phyloP scores from a whole-genome alignment of 2,797 vertebrate species.

The Aphelocoma californica region DNA sequence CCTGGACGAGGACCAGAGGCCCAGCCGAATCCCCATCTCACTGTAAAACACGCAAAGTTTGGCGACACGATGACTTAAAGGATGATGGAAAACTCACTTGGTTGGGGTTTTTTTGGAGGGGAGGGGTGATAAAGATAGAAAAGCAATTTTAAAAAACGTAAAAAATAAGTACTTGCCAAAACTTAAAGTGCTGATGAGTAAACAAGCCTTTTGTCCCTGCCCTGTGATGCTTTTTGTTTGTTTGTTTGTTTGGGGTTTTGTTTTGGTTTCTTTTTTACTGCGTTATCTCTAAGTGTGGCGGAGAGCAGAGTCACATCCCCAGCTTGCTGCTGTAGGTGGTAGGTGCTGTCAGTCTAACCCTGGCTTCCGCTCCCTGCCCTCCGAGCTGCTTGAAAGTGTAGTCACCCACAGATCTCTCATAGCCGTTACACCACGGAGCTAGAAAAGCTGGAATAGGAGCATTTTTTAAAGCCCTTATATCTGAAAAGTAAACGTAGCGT shows the following conservation, averaged over 20 bases:
- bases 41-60: neutral
- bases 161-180: constrained; percentile 4
- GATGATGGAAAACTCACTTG: neutral
- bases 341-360: neutral
- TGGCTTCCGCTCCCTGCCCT: neutral
- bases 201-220: constrained; percentile 57
- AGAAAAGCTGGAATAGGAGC: constrained; percentile 20
- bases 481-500: rapidly evolving
- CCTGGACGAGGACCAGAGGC: neutral
- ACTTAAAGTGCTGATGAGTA: constrained; percentile 48
- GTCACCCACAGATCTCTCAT: neutral
- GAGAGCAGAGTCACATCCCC: neutral
- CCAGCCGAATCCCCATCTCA: neutral
- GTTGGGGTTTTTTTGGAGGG: neutral
- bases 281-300: neutral
- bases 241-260: neutral
- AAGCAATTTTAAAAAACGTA: neutral
- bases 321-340: constrained; percentile 46
- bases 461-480: neutral
- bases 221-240: constrained; percentile 7
- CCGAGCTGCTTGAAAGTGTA: neutral
- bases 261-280: neutral
- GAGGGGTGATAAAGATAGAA: neutral
- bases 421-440: neutral
- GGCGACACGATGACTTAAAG: neutral